A percentile compares a stretch with the other conserved stretches of the same genome.
Conservation (phyloP, 2,797 vertebrate species). For the Geotrypetes seraphini region DNA sequence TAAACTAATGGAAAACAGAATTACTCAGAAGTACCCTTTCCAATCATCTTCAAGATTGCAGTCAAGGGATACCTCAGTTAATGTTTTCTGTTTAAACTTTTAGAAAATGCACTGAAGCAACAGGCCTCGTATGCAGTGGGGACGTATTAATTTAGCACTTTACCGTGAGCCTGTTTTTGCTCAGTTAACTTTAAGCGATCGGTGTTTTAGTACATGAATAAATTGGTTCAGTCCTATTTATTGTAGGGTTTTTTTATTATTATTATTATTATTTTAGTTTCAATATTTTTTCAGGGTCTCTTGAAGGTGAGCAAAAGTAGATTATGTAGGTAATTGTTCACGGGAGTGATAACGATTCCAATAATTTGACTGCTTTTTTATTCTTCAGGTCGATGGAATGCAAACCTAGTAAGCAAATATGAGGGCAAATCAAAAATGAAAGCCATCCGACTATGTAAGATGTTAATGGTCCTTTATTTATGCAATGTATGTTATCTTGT, state of each 20-base stretch:
- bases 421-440: no score
- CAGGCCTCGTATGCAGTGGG: slow-evolving; percentile 8
- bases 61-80: neutral
- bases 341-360: no score
- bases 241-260: slow-evolving; percentile 6
- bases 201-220: slow-evolving; percentile 32
- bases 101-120: slow-evolving; percentile 1
- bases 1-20: slow-evolving; percentile 18
- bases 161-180: slow-evolving; percentile 7
- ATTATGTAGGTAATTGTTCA: no score
- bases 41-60: slow-evolving; percentile 15
- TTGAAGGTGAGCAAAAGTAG: neutral
- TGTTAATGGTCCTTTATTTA: no score
- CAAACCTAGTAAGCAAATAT: no score
- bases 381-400: no score
- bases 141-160: slow-evolving; percentile 28
- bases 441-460: no score
- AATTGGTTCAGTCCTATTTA: slow-evolving; percentile 32
- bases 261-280: neutral
- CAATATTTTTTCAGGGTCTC: neutral
- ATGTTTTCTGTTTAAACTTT: slow-evolving; percentile 7
- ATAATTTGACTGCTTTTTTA: no score
- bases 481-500: no score
- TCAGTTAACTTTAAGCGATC: slow-evolving; percentile 33
- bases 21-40: slow-evolving; percentile 8